These are phyloP conservation scores for Neotragus moschatus DNA, from an alignment of 2,113 vertebrate genomes.

Conservation along the genomic window DNA sequence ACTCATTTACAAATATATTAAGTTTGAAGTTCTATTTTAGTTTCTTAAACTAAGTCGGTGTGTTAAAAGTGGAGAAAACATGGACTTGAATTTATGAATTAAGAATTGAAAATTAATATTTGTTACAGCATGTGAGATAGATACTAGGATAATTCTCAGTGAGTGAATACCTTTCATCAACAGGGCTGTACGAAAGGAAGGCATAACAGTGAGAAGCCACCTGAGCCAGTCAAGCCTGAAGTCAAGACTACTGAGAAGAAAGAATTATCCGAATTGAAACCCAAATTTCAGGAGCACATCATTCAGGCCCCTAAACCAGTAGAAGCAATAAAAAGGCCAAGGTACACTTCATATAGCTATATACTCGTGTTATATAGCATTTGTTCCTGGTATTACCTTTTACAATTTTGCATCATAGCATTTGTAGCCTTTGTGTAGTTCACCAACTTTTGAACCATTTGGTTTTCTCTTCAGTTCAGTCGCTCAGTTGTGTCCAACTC, in stretches of 20 bases:
- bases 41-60: not conserved
- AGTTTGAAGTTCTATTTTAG: not conserved
- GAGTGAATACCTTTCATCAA: conserved; percentile 7
- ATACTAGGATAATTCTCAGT: not conserved
- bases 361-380: not conserved
- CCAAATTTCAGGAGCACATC: conserved; percentile 92
- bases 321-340: conserved; percentile 92
- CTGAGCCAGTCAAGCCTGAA: conserved; percentile 94
- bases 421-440: not conserved
- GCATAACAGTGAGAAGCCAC: conserved; percentile 96
- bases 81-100: not conserved
- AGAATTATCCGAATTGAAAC: conserved; percentile 86
- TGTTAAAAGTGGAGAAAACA: conserved; percentile 2
- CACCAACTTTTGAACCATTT: not conserved
- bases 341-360: conserved; percentile 77
- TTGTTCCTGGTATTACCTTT: not conserved
- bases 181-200: conserved; percentile 96
- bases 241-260: conserved; percentile 92
- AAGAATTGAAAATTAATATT: not conserved
- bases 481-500: not conserved
- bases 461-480: not conserved
- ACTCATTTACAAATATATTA: not conserved
- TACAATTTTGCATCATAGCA: not conserved
- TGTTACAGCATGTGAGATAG: not conserved
- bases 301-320: conserved; percentile 94